Percentiles rank a stretch among this genome's conserved stretches.
phyloP scores from a whole-genome alignment of 2,113 vertebrate species.

The Heterotis niloticus region DNA sequence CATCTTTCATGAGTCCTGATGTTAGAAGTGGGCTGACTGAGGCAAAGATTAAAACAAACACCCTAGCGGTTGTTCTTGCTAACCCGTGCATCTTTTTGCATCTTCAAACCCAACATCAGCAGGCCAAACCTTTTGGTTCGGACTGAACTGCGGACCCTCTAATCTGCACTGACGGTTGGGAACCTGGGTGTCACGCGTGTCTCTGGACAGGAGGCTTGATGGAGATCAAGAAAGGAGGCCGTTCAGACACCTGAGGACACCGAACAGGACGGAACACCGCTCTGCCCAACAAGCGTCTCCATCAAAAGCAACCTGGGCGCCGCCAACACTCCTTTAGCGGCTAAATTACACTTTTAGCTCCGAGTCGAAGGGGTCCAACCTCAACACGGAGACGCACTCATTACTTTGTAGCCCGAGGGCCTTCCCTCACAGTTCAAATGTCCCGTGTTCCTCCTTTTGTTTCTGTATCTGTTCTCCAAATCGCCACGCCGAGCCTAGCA shows the following conservation, averaged over 20 bases:
- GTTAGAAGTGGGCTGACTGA: too few relatives aligned
- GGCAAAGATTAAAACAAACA: too few relatives aligned
- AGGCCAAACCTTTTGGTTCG: too few relatives aligned
- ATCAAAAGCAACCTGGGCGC: conserved; percentile 74
- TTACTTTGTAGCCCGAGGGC: conserved; percentile 94
- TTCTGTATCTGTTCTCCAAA: conserved; percentile 77
- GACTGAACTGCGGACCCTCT: too few relatives aligned
- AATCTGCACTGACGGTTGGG: too few relatives aligned
- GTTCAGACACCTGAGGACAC: neutral
- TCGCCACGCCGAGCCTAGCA: conserved; percentile 72
- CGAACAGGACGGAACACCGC: neutral
- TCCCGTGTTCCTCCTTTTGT: conserved; percentile 76
- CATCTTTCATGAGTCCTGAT: neutral
- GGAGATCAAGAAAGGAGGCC: too few relatives aligned
- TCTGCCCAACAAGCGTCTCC: conserved; percentile 76
- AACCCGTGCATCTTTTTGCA: too few relatives aligned
- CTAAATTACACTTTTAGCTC: conserved; percentile 98
- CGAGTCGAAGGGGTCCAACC: conserved; percentile 80
- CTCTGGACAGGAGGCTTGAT: neutral
- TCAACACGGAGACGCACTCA: conserved; percentile 92
- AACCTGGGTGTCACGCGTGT: neutral
- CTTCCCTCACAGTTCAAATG: conserved; percentile 72
- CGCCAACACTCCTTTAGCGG: conserved; percentile 87
- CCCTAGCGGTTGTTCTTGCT: too few relatives aligned
- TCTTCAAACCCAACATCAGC: too few relatives aligned